Base-by-base conservation (phyloP, 1,140 invertebrate genomes). In the Vanessa tameamea region DNA sequence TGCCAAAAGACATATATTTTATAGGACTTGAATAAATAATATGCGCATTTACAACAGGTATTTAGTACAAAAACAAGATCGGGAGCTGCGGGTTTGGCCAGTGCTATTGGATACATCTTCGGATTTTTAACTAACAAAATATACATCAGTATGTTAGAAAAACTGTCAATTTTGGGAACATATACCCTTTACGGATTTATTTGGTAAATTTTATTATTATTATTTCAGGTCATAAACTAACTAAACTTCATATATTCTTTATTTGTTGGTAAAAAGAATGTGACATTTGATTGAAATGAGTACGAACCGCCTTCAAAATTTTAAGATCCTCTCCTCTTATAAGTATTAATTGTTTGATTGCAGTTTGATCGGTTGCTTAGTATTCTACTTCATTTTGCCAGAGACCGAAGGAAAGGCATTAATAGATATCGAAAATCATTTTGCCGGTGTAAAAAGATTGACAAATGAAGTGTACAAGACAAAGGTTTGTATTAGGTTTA, bases 371-470 rank as follows among this genome's bases (percentile, higher is more conserved):
- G 93, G 94, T 47, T 86, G 90, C 7, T 70, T 93, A 12, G 92
- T 94, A 43, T 94, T 95, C 55, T 93, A 93, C 53, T 93, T 94
- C 64, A 92, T 93, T 71, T 88, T 96, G 57, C 97, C 97, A 2
- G 97, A 98, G 93, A 98, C 97, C 0, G 97, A 98, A 88, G 96
- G 96, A 0, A 95, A 96, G 83, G 95, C 95, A 0, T 88, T 98
- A 5, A 94, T 95, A 76, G 96, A 98, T 88, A 95, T 95, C 15
- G 94, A 95, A 75, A 95, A 95, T 47, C 95, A 96, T 80, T 96
- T 95, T 76, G 94, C 95, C 0, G 95, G 95, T 0, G 81, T 94
- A 15, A 92, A 92, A 75, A 94, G 86, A 82, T 73, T 91, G 12
- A 82, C 77, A 4, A 91, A 91, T 65, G 43, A 80, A 57, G 84